Conservation (phyloP, 2,888 invertebrate species). For the Apotomis capreana region DNA sequence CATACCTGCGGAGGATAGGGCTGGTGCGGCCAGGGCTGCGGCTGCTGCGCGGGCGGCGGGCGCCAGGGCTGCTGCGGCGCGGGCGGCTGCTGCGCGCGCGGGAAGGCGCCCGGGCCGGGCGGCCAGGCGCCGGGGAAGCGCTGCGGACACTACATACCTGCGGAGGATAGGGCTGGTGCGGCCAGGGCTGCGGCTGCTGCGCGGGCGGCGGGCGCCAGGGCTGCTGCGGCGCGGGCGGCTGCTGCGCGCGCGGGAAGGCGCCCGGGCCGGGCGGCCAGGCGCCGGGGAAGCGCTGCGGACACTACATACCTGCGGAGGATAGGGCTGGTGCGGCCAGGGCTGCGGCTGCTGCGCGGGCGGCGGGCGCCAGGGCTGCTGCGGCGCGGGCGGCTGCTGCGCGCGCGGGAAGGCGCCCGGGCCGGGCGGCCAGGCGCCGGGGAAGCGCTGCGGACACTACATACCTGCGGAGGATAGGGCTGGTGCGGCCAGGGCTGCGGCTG, state of each 20-base stretch:
- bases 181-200: conserved; percentile 65
- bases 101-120: conserved; percentile 67
- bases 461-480: conserved; percentile 65
- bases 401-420: conserved; percentile 65
- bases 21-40: conserved; percentile 69
- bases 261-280: conserved; percentile 55
- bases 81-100: conserved; percentile 60
- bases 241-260: conserved; percentile 66
- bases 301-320: conserved; percentile 60
- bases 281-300: conserved; percentile 51
- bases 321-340: conserved; percentile 70
- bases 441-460: conserved; percentile 54
- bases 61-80: conserved; percentile 66
- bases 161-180: conserved; percentile 70
- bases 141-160: conserved; percentile 48
- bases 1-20: conserved; percentile 64
- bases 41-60: conserved; percentile 60
- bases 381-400: conserved; percentile 63
- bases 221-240: conserved; percentile 64
- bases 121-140: conserved; percentile 50
- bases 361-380: conserved; percentile 65
- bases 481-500: conserved; percentile 68
- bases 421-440: conserved; percentile 51
- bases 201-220: conserved; percentile 64
- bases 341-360: conserved; percentile 62